Evolutionary conservation across 2,888 invertebrate genomes (phyloP), one percentile per base, ranked within the genome.

Genomic region (Drosophila trichaetosa): DNA sequence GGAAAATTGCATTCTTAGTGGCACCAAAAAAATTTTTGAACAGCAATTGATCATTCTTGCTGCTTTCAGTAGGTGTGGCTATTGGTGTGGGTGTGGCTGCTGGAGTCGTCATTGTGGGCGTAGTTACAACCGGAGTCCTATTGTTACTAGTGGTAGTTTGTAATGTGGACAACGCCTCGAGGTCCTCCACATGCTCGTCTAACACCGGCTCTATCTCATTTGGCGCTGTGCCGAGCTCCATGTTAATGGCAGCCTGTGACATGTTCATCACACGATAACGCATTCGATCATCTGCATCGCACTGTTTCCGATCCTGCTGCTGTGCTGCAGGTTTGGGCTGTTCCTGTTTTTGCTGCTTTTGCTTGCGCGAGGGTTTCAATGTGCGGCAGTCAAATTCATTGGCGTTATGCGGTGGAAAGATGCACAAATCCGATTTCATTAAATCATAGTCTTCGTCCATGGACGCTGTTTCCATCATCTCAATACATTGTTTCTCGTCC

Each of bases 401-500:
- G 31, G 75, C 49, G 21, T 67, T 54, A 11, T 59, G 74, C 51
- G 90, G 78, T 59, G 92, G 90, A 84, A 92, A 93, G 76, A 93
- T 92, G 69, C 92, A 92, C 24, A 92, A 74, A 77, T 93, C 93
- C 49, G 92, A 89, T 70, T 93, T 93, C 67, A 93, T 75, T 88
- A 92, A 85, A 70, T 91, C 91, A 73, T 93, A 93, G 58, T 93
- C 93, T 71, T 93, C 93, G 68, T 93, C 93, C 91, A 93, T 93
- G 7, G 93, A 93, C 13, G 91, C 92, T 3, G 93, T 93, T 42
- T 93, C 93, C 54, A 93, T 83, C 62, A 93, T 92, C 73, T 93
- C 93, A 53, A 93, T 92, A 67, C 95, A 95, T 82, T 94, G 94
- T 89, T 95, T 95, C 84, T 95, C 95, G 69, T 94, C 94, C 90